phyloP scores from a whole-genome alignment of 2,888 invertebrate genomes.

The Stegophylla sp. region DNA sequence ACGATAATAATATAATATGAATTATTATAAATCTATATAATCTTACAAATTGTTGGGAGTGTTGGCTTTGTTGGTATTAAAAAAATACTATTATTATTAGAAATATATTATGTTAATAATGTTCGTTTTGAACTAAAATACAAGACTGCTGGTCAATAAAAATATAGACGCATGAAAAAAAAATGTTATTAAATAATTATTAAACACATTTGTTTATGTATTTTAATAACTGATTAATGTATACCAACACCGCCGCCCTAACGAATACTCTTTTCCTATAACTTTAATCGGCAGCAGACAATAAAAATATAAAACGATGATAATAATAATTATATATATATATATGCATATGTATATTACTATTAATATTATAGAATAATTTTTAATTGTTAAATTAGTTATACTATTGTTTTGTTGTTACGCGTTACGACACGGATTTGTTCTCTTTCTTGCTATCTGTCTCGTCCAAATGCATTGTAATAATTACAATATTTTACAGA shows the following conservation, averaged over 20 bases:
- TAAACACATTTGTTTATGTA: background rate
- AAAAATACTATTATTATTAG: slow-evolving; percentile 16
- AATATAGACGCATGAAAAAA: slow-evolving; percentile 19
- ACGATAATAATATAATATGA: slow-evolving; percentile 44
- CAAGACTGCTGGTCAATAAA: slow-evolving; percentile 50
- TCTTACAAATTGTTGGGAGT: slow-evolving; percentile 29
- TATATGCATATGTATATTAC: slow-evolving; percentile 14
- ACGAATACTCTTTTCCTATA: slow-evolving; percentile 29
- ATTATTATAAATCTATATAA: slow-evolving; percentile 45
- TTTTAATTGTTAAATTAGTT: slow-evolving; percentile 57
- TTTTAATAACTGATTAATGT: slow-evolving; percentile 25
- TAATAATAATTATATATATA: slow-evolving; percentile 42
- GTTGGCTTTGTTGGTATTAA: slow-evolving; percentile 44
- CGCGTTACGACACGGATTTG: slow-evolving; percentile 36
- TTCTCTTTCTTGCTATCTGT: slow-evolving; percentile 24
- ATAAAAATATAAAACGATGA: slow-evolving; percentile 50
- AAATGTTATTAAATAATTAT: slow-evolving; percentile 8
- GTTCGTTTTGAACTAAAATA: slow-evolving; percentile 39
- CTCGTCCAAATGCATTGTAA: slow-evolving; percentile 16
- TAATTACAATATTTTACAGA: slow-evolving; percentile 21
- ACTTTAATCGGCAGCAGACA: slow-evolving; percentile 47
- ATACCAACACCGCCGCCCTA: slow-evolving; percentile 40
- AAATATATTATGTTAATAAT: slow-evolving; percentile 3
- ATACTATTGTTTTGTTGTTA: slow-evolving; percentile 40
- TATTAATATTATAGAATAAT: slow-evolving; percentile 51